These are phyloP conservation scores for Ganaspis sp. DNA, from an alignment of 1,140 invertebrate genomes.

Conservation along the genomic window DNA sequence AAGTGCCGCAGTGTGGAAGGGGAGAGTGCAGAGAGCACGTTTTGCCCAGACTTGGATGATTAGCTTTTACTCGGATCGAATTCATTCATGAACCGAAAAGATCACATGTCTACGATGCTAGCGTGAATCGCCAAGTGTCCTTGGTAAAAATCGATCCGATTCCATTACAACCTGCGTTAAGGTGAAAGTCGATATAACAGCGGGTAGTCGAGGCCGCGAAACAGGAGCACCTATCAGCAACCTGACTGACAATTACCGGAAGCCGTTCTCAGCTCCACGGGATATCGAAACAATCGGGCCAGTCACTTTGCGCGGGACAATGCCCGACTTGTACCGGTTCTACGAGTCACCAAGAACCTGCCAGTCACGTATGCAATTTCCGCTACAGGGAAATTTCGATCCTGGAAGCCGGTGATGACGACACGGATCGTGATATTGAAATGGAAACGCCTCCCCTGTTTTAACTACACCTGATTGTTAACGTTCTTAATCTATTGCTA, in stretches of 20 bases:
- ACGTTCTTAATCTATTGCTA: no score
- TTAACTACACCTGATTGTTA: no score
- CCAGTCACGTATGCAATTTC: constrained; percentile 52
- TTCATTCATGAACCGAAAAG: constrained; percentile 26
- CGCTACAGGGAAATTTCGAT: constrained; percentile 43
- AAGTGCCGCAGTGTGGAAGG: no score
- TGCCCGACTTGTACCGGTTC: constrained; percentile 13
- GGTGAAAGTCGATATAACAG: constrained; percentile 41
- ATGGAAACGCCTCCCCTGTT: neutral
- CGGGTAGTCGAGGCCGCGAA: constrained; percentile 30
- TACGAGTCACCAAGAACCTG: constrained; percentile 22
- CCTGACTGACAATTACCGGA: constrained; percentile 58
- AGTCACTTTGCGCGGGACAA: constrained; percentile 45
- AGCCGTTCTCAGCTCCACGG: constrained; percentile 53
- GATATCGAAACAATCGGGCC: constrained; percentile 56
- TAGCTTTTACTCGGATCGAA: no score
- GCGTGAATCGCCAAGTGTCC: constrained; percentile 47
- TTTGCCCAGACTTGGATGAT: no score
- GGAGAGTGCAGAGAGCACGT: no score
- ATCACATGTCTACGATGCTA: no score
- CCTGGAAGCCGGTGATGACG: constrained; percentile 5
- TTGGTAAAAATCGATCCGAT: constrained; percentile 30
- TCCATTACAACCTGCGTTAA: no score
- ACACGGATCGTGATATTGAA: constrained; percentile 35
- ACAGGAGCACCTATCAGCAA: constrained; percentile 43